phyloP scores from a whole-genome alignment of 2,797 vertebrate species.

The Poeciliopsis gracilis region DNA sequence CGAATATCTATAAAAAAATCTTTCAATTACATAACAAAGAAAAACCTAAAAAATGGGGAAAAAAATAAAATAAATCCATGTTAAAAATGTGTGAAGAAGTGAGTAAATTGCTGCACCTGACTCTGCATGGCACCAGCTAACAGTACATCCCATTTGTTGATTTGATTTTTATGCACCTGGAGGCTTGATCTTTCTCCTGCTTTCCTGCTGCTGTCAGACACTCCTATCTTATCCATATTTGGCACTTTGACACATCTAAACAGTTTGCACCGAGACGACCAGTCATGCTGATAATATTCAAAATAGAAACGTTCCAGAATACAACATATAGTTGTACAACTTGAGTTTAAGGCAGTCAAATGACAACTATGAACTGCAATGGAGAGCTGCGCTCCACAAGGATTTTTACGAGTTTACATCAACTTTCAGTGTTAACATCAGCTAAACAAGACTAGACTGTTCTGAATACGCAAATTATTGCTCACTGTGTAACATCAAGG shows the following conservation, averaged over 20 bases:
- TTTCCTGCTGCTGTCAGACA: conserved; percentile 42
- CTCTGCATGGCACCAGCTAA: conserved; percentile 51
- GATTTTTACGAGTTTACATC: neutral
- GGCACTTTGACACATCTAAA: conserved; percentile 25
- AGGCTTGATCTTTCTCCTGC: conserved; percentile 43
- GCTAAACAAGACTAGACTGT: conserved; percentile 3
- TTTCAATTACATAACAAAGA: conserved; percentile 15
- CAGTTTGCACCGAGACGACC: conserved; percentile 6
- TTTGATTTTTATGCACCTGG: conserved; percentile 56
- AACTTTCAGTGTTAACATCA: neutral
- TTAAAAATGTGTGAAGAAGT: conserved; percentile 22
- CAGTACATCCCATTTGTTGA: conserved; percentile 53
- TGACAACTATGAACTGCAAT: conserved; percentile 2
- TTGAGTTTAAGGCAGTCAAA: conserved; percentile 1
- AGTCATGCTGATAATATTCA: conserved; percentile 7
- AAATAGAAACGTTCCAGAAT: conserved; percentile 15
- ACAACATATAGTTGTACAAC: neutral
- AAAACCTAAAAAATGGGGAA: conserved; percentile 2
- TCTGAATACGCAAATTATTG: neutral
- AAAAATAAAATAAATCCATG: neutral
- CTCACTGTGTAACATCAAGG: conserved; percentile 28
- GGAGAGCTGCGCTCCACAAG: neutral
- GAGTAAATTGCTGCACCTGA: conserved; percentile 58
- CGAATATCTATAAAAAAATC: neutral
- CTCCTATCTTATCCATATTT: conserved; percentile 18